Percentiles rank a stretch among this genome's conserved stretches.
These are phyloP conservation scores for Masnerella sp. DNA, from an alignment of 2,888 invertebrate species.

Conservation along the genomic window DNA sequence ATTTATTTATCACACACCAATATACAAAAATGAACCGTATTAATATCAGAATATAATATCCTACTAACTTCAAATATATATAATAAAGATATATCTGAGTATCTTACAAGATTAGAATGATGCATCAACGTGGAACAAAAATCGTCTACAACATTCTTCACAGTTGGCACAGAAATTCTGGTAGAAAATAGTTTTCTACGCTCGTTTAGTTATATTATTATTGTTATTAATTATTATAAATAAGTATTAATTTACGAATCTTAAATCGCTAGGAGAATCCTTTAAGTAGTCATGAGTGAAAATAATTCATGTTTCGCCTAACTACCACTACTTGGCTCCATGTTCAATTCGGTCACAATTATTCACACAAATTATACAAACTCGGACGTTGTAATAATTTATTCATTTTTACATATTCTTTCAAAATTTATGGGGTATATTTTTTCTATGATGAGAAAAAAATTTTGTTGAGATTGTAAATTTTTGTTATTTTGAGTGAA, in stretches of 20 bases:
- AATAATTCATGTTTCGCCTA: constrained; percentile 72
- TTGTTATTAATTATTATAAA: constrained; percentile 72
- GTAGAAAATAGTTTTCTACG: constrained; percentile 74
- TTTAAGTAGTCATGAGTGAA: constrained; percentile 74
- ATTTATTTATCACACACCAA: constrained; percentile 78
- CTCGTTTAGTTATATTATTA: constrained; percentile 68
- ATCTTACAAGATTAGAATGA: constrained; percentile 77
- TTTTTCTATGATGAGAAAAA: too few species aligned
- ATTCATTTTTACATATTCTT: constrained; percentile 9
- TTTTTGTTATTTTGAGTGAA: too few species aligned
- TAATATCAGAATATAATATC: constrained; percentile 78
- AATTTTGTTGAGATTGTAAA: too few species aligned
- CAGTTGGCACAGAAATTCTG: constrained; percentile 77
- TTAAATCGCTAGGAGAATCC: constrained; percentile 72
- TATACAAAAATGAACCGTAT: constrained; percentile 78
- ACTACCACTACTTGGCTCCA: constrained; percentile 60
- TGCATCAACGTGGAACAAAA: constrained; percentile 72
- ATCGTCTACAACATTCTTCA: constrained; percentile 76
- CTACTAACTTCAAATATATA: constrained; percentile 78
- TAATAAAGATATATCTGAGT: constrained; percentile 77
- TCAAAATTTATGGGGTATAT: too few species aligned
- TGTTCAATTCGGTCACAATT: constrained; percentile 45
- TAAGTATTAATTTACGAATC: constrained; percentile 75
- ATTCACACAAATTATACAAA: constrained; percentile 44
- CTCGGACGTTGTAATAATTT: constrained; percentile 21